phyloP scores from a whole-genome alignment of 2,113 vertebrate genomes.

The Procavia capensis region DNA sequence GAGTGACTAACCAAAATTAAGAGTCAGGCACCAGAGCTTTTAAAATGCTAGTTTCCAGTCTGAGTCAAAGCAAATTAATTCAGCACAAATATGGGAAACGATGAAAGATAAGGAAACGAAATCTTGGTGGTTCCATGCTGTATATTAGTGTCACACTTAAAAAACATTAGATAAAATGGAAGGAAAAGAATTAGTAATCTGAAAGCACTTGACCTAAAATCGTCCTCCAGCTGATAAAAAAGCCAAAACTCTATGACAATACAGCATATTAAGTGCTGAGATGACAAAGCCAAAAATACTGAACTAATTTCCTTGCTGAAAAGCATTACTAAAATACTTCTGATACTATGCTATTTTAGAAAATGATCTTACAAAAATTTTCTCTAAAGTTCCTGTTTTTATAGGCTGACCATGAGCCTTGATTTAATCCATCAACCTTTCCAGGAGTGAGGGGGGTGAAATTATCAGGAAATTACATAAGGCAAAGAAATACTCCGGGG shows the following conservation, averaged over 20 bases:
- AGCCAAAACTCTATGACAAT: neutral
- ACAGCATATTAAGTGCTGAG: neutral
- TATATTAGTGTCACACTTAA: neutral
- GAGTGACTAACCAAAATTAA: neutral
- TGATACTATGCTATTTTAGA: constrained; percentile 56
- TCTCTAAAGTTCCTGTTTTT: constrained; percentile 69
- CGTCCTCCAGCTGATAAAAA: constrained; percentile 54
- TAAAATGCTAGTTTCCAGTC: constrained; percentile 2
- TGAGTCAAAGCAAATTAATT: constrained; percentile 52
- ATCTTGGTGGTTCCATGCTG: neutral
- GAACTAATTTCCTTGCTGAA: constrained; percentile 59
- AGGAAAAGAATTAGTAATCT: constrained; percentile 19
- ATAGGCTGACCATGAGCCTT: neutral
- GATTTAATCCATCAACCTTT: constrained; percentile 67
- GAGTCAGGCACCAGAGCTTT: neutral
- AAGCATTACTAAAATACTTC: constrained; percentile 73
- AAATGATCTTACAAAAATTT: constrained; percentile 67
- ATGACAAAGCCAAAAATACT: constrained; percentile 61
- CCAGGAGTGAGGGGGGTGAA: too few relatives aligned
- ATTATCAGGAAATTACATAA: constrained; percentile 56
- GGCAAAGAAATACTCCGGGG: constrained; percentile 22
- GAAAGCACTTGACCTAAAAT: constrained; percentile 57
- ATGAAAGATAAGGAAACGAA: neutral
- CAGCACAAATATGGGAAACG: constrained; percentile 23
- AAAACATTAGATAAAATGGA: neutral